Conservation (phyloP, 2,113 vertebrate species). For the Mugil cephalus region DNA sequence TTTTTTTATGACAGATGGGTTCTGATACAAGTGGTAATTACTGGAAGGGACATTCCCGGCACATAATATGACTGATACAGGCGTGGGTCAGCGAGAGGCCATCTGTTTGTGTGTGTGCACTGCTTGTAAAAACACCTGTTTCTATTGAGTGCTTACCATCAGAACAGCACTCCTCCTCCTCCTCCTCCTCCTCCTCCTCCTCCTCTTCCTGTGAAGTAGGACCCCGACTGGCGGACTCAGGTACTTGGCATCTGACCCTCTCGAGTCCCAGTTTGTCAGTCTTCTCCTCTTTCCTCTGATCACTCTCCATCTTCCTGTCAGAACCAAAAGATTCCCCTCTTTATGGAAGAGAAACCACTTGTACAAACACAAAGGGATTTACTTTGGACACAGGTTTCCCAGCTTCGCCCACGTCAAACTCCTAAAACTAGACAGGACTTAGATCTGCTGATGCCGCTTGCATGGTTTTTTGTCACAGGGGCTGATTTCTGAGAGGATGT, state of each 20-base stretch:
- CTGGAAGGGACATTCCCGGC: conserved; percentile 32
- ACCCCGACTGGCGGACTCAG: conserved; percentile 12
- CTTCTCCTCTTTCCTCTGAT: conserved; percentile 18
- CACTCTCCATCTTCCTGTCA: conserved; percentile 37
- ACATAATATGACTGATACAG: conserved; percentile 31
- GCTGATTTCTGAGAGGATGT: conserved; percentile 18
- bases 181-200: conserved; percentile 27
- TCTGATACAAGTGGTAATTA: conserved; percentile 41
- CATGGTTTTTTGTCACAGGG: conserved; percentile 25
- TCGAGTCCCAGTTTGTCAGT: background rate
- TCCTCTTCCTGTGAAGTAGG: conserved; percentile 55
- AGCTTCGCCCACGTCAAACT: conserved; percentile 5
- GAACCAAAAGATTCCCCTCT: background rate
- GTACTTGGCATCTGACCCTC: conserved; percentile 38
- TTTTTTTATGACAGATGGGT: too few relatives aligned
- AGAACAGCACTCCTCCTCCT: conserved; percentile 21
- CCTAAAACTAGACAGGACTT: conserved; percentile 14
- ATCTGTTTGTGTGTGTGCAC: conserved; percentile 18
- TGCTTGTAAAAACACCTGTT: conserved; percentile 45
- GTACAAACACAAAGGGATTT: conserved; percentile 47
- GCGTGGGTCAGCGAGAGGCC: conserved; percentile 15
- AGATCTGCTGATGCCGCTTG: conserved; percentile 15
- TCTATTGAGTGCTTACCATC: conserved; percentile 20
- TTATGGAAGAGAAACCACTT: conserved; percentile 6
- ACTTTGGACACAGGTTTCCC: conserved; percentile 38